phyloP scores from a whole-genome alignment of 2,113 vertebrate genomes.

The Leptocoma aspasia region DNA sequence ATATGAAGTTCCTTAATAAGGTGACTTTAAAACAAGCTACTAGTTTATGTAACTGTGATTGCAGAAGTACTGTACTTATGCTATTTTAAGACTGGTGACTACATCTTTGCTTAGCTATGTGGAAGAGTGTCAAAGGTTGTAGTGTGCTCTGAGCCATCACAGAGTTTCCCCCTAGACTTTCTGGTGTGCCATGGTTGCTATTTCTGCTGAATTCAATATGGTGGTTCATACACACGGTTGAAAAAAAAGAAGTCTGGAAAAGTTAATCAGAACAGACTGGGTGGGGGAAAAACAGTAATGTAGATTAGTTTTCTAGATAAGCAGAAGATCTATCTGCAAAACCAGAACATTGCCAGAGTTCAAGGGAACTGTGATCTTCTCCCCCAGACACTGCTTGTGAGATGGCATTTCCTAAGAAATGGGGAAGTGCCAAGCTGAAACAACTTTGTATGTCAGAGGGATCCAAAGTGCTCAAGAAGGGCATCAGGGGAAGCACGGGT shows the following conservation, averaged over 20 bases:
- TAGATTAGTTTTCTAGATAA: background rate
- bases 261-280: background rate
- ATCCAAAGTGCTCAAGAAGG: background rate
- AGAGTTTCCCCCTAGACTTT: background rate
- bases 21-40: conserved; percentile 8
- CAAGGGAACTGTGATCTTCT: background rate
- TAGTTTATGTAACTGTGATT: conserved; percentile 58
- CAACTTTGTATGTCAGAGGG: conserved; percentile 1
- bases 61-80: conserved; percentile 43
- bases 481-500: background rate
- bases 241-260: background rate
- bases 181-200: background rate
- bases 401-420: background rate
- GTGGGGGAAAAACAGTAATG: background rate
- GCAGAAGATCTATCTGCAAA: background rate
- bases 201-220: background rate
- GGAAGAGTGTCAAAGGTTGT: conserved; percentile 43
- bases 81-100: conserved; percentile 62
- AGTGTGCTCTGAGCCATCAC: background rate
- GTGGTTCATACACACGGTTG: background rate
- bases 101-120: conserved; percentile 46
- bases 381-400: background rate
- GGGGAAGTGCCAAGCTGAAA: conserved; percentile 17
- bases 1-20: background rate
- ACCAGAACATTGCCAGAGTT: background rate